Conservation (phyloP, 1,140 invertebrate species). For the Apis laboriosa region DNA sequence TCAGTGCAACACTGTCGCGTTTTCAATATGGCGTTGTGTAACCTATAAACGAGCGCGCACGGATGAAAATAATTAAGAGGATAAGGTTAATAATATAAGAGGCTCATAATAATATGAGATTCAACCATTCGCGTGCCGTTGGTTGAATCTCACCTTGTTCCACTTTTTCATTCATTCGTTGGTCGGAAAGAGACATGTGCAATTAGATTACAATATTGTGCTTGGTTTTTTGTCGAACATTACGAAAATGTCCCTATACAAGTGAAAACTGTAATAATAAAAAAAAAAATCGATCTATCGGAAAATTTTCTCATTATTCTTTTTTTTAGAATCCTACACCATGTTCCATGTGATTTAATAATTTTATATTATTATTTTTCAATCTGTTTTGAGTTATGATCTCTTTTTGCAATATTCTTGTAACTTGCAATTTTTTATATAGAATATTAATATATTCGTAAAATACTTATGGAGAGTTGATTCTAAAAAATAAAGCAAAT, state of each 20-base stretch:
- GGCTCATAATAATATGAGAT: too few species aligned
- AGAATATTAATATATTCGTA: too few species aligned
- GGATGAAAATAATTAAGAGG: constrained; percentile 44
- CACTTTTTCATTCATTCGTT: constrained; percentile 60
- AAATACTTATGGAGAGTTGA: too few species aligned
- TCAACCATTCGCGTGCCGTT: constrained; percentile 61
- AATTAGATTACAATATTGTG: constrained; percentile 19
- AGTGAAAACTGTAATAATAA: not conserved
- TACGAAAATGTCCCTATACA: not conserved
- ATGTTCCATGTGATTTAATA: too few species aligned
- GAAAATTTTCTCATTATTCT: not conserved
- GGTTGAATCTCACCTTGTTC: constrained; percentile 74
- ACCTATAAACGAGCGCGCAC: not conserved
- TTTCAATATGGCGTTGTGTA: constrained; percentile 5
- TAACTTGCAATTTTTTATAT: too few species aligned
- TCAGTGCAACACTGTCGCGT: not conserved
- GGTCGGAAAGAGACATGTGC: constrained; percentile 15
- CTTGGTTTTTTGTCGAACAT: not conserved
- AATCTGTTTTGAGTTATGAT: too few species aligned
- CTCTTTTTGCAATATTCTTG: too few species aligned
- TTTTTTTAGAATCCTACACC: not conserved
- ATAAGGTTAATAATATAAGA: constrained; percentile 52
- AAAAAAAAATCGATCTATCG: not conserved
- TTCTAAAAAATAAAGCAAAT: too few species aligned
- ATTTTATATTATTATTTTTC: too few species aligned